Conservation (phyloP, 2,113 vertebrate species). For the Gopherus flavomarginatus region DNA sequence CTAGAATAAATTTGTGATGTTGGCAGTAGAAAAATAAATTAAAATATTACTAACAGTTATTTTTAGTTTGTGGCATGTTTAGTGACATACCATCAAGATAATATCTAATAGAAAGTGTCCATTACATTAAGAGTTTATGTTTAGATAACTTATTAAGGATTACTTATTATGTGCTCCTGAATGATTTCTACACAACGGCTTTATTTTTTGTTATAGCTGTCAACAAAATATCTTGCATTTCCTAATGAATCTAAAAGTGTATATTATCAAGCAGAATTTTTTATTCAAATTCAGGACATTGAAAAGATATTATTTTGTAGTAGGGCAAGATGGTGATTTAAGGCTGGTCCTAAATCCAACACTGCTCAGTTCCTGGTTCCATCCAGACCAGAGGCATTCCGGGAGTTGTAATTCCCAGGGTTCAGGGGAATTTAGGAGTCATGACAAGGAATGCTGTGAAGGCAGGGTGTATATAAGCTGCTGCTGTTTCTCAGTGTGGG, state of each 20-base stretch:
- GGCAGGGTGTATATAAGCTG: not conserved
- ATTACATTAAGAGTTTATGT: not conserved
- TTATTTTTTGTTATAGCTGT: not conserved
- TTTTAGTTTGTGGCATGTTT: not conserved
- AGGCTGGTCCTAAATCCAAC: not conserved
- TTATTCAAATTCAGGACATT: not conserved
- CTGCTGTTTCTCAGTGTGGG: not conserved
- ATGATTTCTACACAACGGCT: not conserved
- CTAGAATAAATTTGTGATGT: not conserved
- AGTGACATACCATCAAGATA: not conserved
- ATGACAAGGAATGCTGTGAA: not conserved
- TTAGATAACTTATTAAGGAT: not conserved
- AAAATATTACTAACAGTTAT: not conserved
- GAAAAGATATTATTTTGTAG: not conserved
- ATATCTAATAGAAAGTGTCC: not conserved
- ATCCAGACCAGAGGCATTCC: not conserved
- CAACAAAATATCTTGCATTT: not conserved
- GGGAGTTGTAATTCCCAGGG: not conserved
- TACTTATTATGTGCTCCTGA: not conserved
- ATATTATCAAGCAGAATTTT: not conserved
- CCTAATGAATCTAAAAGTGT: not conserved
- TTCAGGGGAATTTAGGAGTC: not conserved
- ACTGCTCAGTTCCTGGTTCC: not conserved
- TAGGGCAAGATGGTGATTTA: not conserved
- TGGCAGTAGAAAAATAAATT: not conserved